These are phyloP conservation scores for Aphaenogaster floridana DNA, from an alignment of 1,140 invertebrate genomes.

Conservation along the genomic window DNA sequence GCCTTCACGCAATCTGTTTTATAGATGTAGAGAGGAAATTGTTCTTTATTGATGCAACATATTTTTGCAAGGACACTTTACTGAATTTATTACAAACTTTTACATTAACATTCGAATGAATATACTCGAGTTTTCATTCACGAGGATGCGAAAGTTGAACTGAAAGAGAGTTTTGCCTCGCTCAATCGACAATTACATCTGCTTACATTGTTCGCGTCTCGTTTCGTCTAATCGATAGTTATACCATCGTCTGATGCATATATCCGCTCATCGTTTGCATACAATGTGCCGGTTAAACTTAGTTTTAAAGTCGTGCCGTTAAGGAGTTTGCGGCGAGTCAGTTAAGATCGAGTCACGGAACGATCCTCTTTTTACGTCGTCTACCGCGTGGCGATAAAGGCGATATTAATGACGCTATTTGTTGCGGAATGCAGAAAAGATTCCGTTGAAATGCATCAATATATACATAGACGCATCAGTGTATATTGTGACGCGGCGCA, in stretches of 20 bases:
- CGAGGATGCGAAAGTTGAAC: not conserved
- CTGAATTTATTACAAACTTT: not conserved
- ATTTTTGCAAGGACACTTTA: not conserved
- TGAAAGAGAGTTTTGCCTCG: not conserved
- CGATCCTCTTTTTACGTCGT: slow-evolving; percentile 25
- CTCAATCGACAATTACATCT: slow-evolving; percentile 10
- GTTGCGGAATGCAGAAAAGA: slow-evolving; percentile 9
- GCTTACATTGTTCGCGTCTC: not conserved
- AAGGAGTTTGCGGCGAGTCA: slow-evolving; percentile 26
- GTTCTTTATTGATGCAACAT: not conserved
- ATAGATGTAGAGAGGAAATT: not conserved
- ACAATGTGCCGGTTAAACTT: slow-evolving; percentile 39
- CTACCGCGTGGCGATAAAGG: slow-evolving; percentile 1
- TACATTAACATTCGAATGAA: not conserved
- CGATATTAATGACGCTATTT: slow-evolving; percentile 47
- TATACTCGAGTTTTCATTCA: not conserved
- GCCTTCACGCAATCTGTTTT: slow-evolving; percentile 1
- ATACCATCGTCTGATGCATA: not conserved
- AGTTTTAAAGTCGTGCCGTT: slow-evolving; percentile 20
- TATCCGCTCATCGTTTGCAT: slow-evolving; percentile 16
- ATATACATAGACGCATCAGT: not conserved
- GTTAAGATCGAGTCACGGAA: slow-evolving; percentile 22
- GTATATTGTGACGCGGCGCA: too few species aligned
- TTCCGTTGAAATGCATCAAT: not conserved
- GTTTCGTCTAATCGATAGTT: slow-evolving; percentile 28